These are phyloP conservation scores for Calycopis cecrops DNA, from an alignment of 1,140 invertebrate genomes.

Conservation along the genomic window DNA sequence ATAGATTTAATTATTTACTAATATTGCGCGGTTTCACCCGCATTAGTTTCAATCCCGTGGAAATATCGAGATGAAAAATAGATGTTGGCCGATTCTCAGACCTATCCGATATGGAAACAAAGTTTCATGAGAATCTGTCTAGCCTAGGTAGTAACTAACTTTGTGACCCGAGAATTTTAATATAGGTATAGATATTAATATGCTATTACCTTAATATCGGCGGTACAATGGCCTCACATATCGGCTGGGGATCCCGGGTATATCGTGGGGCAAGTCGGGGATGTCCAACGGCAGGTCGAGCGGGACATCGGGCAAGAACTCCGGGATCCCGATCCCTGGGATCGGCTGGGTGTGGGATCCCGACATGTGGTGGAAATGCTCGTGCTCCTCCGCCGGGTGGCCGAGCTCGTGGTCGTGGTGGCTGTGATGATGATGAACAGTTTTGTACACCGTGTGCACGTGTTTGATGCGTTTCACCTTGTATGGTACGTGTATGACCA, in stretches of 20 bases:
- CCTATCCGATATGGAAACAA: too few relatives aligned
- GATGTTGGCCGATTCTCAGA: too few relatives aligned
- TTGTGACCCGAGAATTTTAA: too few relatives aligned
- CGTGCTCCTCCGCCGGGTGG: constrained; percentile 49
- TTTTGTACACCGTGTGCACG: constrained; percentile 79
- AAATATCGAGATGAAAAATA: too few relatives aligned
- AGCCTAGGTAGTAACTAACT: too few relatives aligned
- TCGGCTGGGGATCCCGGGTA: constrained; percentile 21
- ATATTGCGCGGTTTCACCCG: too few relatives aligned
- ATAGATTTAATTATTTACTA: too few relatives aligned
- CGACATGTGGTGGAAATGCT: constrained; percentile 64
- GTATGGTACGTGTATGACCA: constrained; percentile 78
- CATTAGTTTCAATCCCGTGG: too few relatives aligned
- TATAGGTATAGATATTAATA: background rate
- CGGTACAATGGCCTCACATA: constrained; percentile 20
- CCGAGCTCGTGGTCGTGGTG: constrained; percentile 41
- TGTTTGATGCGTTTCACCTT: constrained; percentile 79
- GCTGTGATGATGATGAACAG: constrained; percentile 74
- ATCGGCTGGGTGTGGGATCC: constrained; percentile 40
- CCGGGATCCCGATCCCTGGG: constrained; percentile 43
- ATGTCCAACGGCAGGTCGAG: constrained; percentile 38
- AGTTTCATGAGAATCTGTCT: too few relatives aligned
- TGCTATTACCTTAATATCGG: constrained; percentile 12
- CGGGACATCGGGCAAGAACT: constrained; percentile 50
- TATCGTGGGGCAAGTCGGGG: constrained; percentile 36